Percentiles rank a stretch among this genome's conserved stretches.
Evolutionary conservation across 2,113 vertebrate genomes (phyloP).

Genomic region (Vireo altiloquus): DNA sequence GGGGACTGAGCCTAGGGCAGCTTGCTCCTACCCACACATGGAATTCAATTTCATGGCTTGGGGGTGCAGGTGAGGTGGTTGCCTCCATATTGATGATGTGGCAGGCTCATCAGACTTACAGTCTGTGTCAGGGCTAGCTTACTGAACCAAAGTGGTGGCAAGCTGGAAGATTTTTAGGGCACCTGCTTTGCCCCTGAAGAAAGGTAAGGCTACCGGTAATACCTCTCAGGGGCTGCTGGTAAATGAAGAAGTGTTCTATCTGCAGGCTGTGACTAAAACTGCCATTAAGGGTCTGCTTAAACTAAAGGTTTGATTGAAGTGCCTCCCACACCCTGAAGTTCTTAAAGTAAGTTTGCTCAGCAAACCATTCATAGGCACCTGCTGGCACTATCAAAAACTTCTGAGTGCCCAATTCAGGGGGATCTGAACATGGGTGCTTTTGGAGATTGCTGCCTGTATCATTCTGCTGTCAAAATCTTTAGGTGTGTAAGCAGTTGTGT

Average conservation of each 20-base stretch:
- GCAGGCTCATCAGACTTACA: background rate
- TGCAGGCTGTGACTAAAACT: background rate
- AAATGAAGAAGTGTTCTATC: background rate
- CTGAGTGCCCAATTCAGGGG: background rate
- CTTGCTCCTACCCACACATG: background rate
- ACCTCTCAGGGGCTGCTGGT: background rate
- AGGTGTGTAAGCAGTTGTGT: background rate
- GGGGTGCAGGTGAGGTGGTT: background rate
- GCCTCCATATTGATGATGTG: fast-evolving
- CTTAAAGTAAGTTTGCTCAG: background rate
- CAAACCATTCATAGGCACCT: background rate
- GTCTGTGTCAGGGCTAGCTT: background rate
- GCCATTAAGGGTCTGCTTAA: background rate
- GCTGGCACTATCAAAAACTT: background rate
- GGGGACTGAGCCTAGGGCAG: background rate
- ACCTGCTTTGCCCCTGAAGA: background rate
- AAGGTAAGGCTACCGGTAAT: background rate
- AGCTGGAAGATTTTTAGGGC: background rate
- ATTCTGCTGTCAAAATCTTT: background rate
- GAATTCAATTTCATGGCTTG: background rate
- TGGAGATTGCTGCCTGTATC: background rate
- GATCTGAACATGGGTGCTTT: background rate
- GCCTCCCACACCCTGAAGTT: background rate
- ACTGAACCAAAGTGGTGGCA: background rate
- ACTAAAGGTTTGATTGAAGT: background rate